Evolutionary conservation across 2,797 vertebrate species (phyloP).

Genomic region (Echeneis naucrates): DNA sequence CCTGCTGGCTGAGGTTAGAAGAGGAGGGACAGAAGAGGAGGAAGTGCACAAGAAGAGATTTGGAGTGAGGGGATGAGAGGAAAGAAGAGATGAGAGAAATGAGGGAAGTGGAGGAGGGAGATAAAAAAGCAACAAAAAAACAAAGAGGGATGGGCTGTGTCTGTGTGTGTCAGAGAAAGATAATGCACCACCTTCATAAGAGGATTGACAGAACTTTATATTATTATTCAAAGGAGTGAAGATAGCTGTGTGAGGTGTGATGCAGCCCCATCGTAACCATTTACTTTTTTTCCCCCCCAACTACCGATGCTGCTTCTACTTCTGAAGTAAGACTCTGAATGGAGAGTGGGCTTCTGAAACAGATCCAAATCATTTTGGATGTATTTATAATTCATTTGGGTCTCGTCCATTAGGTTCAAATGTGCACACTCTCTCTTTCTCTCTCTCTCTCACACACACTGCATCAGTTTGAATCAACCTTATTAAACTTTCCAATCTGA

Average conservation of each 20-base stretch:
- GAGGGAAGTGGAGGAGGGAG: slow-evolving; percentile 9
- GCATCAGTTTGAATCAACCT: slow-evolving; percentile 35
- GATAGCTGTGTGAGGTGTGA: slow-evolving; percentile 49
- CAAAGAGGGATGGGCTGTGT: slow-evolving; percentile 16
- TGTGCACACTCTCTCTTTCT: too few species aligned
- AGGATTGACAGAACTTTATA: slow-evolving; percentile 59
- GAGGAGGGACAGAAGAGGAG: slow-evolving; percentile 33
- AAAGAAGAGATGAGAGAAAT: slow-evolving; percentile 21
- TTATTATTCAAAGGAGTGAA: slow-evolving; percentile 68
- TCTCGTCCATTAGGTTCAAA: slow-evolving; percentile 34
- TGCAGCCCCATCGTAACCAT: slow-evolving; percentile 25
- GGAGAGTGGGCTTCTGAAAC: slow-evolving; percentile 17
- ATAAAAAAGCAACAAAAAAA: slow-evolving; percentile 16
- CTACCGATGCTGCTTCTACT: slow-evolving; percentile 14
- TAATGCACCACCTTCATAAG: slow-evolving; percentile 47
- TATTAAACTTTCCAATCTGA: slow-evolving; percentile 49
- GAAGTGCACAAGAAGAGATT: slow-evolving; percentile 23
- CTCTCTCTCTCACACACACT: slow-evolving; percentile 14
- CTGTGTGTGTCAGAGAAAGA: slow-evolving; percentile 48
- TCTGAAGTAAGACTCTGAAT: slow-evolving; percentile 39
- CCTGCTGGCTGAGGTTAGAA: slow-evolving; percentile 63
- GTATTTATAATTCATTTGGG: slow-evolving; percentile 53
- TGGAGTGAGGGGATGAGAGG: slow-evolving; percentile 9
- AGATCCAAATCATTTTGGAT: slow-evolving; percentile 48
- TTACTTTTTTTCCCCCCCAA: slow-evolving; percentile 21